Evolutionary conservation across 2,888 invertebrate genomes (phyloP).

Genomic region (Melinaea menophilus): DNA sequence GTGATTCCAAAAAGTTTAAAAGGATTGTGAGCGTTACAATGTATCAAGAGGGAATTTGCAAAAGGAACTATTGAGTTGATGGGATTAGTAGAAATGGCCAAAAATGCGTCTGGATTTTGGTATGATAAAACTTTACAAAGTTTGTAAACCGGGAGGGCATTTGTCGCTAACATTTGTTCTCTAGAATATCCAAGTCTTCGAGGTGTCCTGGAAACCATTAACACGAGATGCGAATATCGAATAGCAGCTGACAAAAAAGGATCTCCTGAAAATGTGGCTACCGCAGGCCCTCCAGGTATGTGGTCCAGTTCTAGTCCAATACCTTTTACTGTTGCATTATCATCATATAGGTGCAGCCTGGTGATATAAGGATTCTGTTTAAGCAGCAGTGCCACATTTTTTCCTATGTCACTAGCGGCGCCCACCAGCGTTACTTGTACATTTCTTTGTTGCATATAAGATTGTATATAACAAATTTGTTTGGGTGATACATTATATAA

Average conservation of each 20-base stretch:
- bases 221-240: constrained; percentile 44
- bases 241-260: constrained; percentile 42
- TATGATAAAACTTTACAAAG: constrained; percentile 49
- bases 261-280: constrained; percentile 42
- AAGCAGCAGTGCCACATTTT: constrained; percentile 50
- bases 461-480: constrained; percentile 4
- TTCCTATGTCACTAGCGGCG: constrained; percentile 50
- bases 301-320: constrained; percentile 47
- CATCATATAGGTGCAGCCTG: constrained; percentile 50
- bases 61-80: constrained; percentile 58
- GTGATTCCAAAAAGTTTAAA: constrained; percentile 57
- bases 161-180: constrained; percentile 50
- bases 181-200: constrained; percentile 42
- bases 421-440: constrained; percentile 58
- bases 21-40: constrained; percentile 51
- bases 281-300: constrained; percentile 47
- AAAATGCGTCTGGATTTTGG: constrained; percentile 48
- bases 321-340: constrained; percentile 45
- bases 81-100: constrained; percentile 56
- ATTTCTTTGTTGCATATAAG: constrained; percentile 28
- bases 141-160: constrained; percentile 47
- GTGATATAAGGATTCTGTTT: constrained; percentile 50
- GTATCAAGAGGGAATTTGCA: constrained; percentile 47
- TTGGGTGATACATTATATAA: constrained; percentile 6
- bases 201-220: constrained; percentile 47